Evolutionary conservation across 2,113 vertebrate species (phyloP).

Genomic region (Clarias macrocephalus): DNA sequence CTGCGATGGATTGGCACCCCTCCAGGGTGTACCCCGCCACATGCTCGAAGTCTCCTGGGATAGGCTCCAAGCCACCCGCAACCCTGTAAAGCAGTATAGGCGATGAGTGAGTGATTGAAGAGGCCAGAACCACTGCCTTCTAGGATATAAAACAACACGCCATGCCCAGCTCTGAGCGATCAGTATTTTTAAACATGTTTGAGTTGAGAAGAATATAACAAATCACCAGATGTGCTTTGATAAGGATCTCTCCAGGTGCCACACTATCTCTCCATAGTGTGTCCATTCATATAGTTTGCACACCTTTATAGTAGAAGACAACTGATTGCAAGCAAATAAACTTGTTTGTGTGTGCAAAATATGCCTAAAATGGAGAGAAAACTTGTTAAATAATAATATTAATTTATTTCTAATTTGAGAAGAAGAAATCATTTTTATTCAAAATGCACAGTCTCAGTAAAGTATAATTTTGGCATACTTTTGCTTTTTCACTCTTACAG

Average conservation of each 20-base stretch:
- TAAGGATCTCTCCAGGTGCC: not conserved
- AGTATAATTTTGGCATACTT: not conserved
- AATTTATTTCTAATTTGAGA: not conserved
- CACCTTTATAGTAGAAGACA: not conserved
- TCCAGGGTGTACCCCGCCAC: too few species aligned
- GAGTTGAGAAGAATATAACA: not conserved
- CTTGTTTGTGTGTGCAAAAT: not conserved
- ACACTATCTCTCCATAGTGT: not conserved
- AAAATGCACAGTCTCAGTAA: not conserved
- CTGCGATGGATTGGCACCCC: too few species aligned
- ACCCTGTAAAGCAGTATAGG: too few species aligned
- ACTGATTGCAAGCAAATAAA: not conserved
- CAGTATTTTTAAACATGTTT: not conserved
- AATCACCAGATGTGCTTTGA: not conserved
- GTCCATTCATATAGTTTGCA: too few species aligned
- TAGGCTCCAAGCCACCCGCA: too few species aligned
- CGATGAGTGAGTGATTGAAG: too few species aligned
- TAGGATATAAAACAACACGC: too few species aligned
- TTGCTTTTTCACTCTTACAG: constrained; percentile 71
- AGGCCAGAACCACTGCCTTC: too few species aligned
- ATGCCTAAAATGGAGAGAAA: not conserved
- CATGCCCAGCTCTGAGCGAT: not conserved
- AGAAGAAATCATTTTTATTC: not conserved
- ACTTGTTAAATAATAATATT: not conserved
- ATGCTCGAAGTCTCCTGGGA: too few species aligned